These are phyloP conservation scores for Pan troglodytes DNA, from an alignment of 2,113 vertebrate genomes.

Conservation along the genomic window NHGRI_mPanTro3-v2.1_pri NC_072410.2:50891001-50891500, in stretches of 20 bases:
- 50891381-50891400: background rate
- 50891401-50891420: background rate
- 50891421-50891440: background rate
- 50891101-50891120: rapidly evolving
- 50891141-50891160: background rate
- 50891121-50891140: background rate
- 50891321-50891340: background rate
- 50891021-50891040: background rate
- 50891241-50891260: background rate
- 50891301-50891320: background rate
- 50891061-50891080: background rate
- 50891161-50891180: background rate
- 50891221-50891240: background rate
- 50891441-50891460: background rate
- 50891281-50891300: background rate
- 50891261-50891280: background rate
- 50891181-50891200: background rate
- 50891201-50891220: background rate
- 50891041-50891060: background rate
- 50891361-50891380: background rate
- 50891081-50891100: background rate
- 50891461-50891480: background rate
- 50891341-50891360: background rate
- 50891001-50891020: background rate
- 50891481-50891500: background rate